These are phyloP conservation scores for Wiebesia pumilae DNA, from an alignment of 1,140 invertebrate species.

Conservation along the genomic window DNA sequence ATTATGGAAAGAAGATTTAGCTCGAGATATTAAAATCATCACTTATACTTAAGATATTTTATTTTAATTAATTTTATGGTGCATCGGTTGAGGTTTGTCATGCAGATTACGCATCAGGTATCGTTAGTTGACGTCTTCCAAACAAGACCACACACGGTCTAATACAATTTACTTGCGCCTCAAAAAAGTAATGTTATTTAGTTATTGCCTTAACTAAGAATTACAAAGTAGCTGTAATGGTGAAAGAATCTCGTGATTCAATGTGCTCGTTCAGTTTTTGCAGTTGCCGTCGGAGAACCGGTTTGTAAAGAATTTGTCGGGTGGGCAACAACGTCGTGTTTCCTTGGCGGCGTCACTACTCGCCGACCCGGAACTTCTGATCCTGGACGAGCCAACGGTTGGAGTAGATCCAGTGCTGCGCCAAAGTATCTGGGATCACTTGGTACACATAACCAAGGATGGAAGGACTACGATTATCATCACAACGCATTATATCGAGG, in stretches of 20 bases:
- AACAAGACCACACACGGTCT: not conserved
- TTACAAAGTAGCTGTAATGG: not conserved
- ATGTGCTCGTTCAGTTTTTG: slow-evolving; percentile 68
- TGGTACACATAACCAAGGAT: slow-evolving; percentile 90
- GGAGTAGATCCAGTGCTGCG: slow-evolving; percentile 95
- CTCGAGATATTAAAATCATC: too few relatives aligned
- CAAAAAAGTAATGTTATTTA: not conserved
- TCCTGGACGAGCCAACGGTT: slow-evolving; percentile 95
- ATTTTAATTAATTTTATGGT: too few relatives aligned
- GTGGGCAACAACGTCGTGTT: slow-evolving; percentile 91
- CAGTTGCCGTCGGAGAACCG: slow-evolving; percentile 78
- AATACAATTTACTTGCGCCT: not conserved
- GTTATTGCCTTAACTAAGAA: not conserved
- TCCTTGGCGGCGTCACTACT: slow-evolving; percentile 91
- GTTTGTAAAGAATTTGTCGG: slow-evolving; percentile 90
- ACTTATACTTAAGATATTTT: too few relatives aligned
- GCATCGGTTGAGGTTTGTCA: not conserved
- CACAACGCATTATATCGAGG: slow-evolving; percentile 98
- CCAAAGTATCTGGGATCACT: slow-evolving; percentile 95
- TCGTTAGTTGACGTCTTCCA: not conserved
- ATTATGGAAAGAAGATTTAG: too few relatives aligned
- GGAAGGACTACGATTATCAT: slow-evolving; percentile 95
- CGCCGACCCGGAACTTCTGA: slow-evolving; percentile 91
- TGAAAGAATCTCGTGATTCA: not conserved
- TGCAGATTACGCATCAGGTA: not conserved